phyloP scores from a whole-genome alignment of 2,797 vertebrate genomes.

The Coregonus ussuriensis region DNA sequence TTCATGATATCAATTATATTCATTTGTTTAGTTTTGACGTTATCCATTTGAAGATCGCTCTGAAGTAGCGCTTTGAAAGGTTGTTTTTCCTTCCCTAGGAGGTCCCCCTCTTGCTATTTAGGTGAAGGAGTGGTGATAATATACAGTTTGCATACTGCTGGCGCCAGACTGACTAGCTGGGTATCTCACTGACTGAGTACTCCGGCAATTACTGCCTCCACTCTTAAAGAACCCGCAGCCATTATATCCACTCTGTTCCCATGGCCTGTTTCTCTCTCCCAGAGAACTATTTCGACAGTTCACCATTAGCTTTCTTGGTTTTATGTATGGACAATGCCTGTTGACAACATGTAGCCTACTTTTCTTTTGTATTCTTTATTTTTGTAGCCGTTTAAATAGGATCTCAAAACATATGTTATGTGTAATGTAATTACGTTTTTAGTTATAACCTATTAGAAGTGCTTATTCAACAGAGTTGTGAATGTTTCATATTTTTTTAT shows the following conservation, averaged over 20 bases:
- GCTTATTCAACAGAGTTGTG: background rate
- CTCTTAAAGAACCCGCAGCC: conserved; percentile 87
- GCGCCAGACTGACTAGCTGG: conserved; percentile 89
- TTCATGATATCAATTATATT: background rate
- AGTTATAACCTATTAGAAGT: background rate
- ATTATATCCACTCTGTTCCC: conserved; percentile 55
- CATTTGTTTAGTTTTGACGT: conserved; percentile 30
- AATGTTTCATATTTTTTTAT: background rate
- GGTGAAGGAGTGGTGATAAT: conserved; percentile 93
- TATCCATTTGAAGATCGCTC: conserved; percentile 81
- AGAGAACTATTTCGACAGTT: background rate
- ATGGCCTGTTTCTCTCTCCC: conserved; percentile 1
- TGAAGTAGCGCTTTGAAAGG: conserved; percentile 75
- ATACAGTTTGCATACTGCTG: conserved; percentile 90
- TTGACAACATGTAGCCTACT: background rate
- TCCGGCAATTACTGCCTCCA: conserved; percentile 86
- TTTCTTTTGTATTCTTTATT: background rate
- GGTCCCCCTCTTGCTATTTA: conserved; percentile 83
- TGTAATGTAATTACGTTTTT: background rate
- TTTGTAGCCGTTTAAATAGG: background rate
- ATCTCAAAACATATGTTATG: background rate
- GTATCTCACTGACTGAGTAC: conserved; percentile 86
- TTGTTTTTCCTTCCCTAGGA: conserved; percentile 71
- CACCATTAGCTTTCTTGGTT: background rate
- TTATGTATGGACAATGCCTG: background rate